These are phyloP conservation scores for Glaucopsyche alexis DNA, from an alignment of 2,888 invertebrate genomes.

Conservation along the genomic window DNA sequence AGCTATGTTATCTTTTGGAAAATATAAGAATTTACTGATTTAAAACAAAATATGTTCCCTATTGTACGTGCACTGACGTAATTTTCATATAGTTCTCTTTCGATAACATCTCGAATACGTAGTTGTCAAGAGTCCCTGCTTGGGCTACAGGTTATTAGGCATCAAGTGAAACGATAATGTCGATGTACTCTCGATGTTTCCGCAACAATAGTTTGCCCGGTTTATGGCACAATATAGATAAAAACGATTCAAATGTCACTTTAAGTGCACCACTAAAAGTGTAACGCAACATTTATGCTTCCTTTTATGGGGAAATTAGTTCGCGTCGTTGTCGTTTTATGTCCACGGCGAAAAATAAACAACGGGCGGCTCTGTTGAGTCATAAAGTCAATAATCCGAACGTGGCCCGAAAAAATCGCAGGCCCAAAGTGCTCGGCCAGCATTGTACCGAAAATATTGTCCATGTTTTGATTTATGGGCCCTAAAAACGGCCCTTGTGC, in stretches of 20 bases:
- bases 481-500: constrained; percentile 73
- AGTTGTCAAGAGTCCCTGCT: too few relatives aligned
- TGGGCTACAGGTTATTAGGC: too few relatives aligned
- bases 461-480: constrained; percentile 75
- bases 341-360: constrained; percentile 46
- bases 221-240: constrained; percentile 20
- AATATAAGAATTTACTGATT: too few relatives aligned
- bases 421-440: constrained; percentile 61
- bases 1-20: too few relatives aligned
- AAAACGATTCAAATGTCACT: constrained; percentile 21
- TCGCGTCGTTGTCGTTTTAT: constrained; percentile 26
- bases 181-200: neutral
- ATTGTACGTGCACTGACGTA: too few relatives aligned
- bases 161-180: neutral
- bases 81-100: too few relatives aligned
- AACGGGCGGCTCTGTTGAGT: constrained; percentile 65
- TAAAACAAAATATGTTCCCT: too few relatives aligned
- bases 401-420: constrained; percentile 65
- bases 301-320: constrained; percentile 22
- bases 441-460: constrained; percentile 67
- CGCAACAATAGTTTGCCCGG: neutral
- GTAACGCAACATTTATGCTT: constrained; percentile 27
- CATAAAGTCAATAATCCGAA: constrained; percentile 73
- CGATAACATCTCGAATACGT: too few relatives aligned
- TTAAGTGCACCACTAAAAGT: constrained; percentile 27